A percentile compares a stretch with the other conserved stretches of the same genome.
phyloP scores from a whole-genome alignment of 1,140 invertebrate species.

The Dendroctonus ponderosae region DNA sequence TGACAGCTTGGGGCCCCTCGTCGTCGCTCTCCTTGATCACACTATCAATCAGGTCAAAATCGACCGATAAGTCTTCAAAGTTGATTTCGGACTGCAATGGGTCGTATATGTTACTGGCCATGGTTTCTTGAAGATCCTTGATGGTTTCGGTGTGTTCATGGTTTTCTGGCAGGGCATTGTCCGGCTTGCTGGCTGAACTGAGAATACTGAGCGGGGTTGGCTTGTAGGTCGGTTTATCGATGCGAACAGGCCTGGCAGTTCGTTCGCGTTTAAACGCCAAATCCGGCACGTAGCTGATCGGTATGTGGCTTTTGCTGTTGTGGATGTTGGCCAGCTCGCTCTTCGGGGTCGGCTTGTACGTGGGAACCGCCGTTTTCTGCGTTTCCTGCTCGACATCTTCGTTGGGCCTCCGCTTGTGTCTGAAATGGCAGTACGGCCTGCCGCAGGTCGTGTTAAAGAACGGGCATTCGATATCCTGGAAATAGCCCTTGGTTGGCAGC shows the following conservation, averaged over 20 bases:
- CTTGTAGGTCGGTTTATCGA: conserved; percentile 46
- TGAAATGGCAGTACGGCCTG: conserved; percentile 85
- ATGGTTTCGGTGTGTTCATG: conserved; percentile 35
- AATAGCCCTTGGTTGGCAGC: conserved; percentile 84
- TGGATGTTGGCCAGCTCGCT: conserved; percentile 45
- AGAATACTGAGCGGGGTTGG: conserved; percentile 49
- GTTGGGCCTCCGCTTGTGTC: conserved; percentile 68
- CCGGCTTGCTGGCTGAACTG: conserved; percentile 35
- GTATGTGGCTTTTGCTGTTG: conserved; percentile 46
- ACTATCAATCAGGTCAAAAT: conserved; percentile 51
- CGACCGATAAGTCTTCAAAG: conserved; percentile 49
- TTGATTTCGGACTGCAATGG: conserved; percentile 41
- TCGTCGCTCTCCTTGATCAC: conserved; percentile 36
- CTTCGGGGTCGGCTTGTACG: conserved; percentile 54
- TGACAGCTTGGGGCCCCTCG: conserved; percentile 10
- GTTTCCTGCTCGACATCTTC: conserved; percentile 35
- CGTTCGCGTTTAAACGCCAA: conserved; percentile 41
- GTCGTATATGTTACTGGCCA: conserved; percentile 40
- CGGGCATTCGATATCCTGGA: conserved; percentile 79
- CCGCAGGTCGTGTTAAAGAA: conserved; percentile 79
- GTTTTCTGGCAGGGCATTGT: conserved; percentile 23
- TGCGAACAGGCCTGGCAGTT: conserved; percentile 34
- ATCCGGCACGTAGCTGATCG: conserved; percentile 50
- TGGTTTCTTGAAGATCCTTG: conserved; percentile 41
- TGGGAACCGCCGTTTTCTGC: conserved; percentile 44